These are phyloP conservation scores for Drosophila tsacasi DNA, from an alignment of 1,140 invertebrate species.

Conservation along the genomic window DNA sequence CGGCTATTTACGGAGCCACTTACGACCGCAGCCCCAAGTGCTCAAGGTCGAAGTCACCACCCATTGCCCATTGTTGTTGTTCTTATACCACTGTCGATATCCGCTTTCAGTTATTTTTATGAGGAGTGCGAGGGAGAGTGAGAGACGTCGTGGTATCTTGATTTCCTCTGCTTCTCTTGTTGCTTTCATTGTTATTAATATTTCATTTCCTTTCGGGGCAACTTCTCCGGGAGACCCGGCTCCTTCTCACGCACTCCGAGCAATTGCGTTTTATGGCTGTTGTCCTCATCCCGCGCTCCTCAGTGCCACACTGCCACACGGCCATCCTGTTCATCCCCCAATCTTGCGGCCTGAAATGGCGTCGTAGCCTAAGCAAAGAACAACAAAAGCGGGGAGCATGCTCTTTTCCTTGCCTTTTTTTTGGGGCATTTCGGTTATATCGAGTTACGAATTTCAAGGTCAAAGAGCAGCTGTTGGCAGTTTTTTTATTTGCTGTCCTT, in stretches of 20 bases:
- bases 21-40: conserved; percentile 33
- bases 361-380: conserved; percentile 37
- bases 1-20: conserved; percentile 40
- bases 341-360: conserved; percentile 31
- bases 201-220: conserved; percentile 57
- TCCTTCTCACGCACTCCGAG: conserved; percentile 8
- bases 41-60: conserved; percentile 30
- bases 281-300: conserved; percentile 4
- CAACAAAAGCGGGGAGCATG: conserved; percentile 13
- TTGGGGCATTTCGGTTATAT: conserved; percentile 46
- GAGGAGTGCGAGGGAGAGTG: conserved; percentile 5
- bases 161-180: conserved; percentile 41
- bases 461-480: conserved; percentile 62
- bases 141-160: conserved; percentile 22
- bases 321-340: not conserved
- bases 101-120: conserved; percentile 61
- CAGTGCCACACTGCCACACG: too few relatives aligned
- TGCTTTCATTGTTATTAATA: conserved; percentile 66
- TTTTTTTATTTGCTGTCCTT: conserved; percentile 2
- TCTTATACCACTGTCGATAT: conserved; percentile 30
- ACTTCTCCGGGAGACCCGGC: not conserved
- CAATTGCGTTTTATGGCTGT: conserved; percentile 60
- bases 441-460: conserved; percentile 79
- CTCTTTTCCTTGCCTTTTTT: conserved; percentile 8
- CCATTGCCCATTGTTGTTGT: conserved; percentile 18